phyloP scores from a whole-genome alignment of 2,797 vertebrate species.

The Anomalospiza imberbis region DNA sequence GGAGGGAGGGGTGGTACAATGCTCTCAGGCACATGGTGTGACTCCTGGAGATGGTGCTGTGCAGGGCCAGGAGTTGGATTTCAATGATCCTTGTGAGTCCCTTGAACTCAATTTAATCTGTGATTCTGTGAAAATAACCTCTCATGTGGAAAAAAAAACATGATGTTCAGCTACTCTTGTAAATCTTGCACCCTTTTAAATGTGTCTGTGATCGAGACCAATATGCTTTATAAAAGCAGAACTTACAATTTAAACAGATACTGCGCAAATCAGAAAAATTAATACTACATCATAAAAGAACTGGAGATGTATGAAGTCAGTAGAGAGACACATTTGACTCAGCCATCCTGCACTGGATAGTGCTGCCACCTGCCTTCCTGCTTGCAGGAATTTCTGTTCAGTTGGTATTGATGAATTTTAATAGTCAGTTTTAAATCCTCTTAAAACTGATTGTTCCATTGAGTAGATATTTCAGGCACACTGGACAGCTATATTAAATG shows the following conservation, averaged over 20 bases:
- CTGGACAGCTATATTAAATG: conserved; percentile 15
- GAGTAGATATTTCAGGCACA: background rate
- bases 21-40: too few species aligned
- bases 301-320: background rate
- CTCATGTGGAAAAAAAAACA: background rate
- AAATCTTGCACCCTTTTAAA: background rate
- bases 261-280: background rate
- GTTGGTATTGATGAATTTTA: background rate
- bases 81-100: fast-evolving
- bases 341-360: background rate
- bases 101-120: background rate
- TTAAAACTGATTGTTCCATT: conserved; percentile 1
- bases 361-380: background rate
- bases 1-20: too few species aligned
- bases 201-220: background rate
- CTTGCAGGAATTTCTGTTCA: background rate
- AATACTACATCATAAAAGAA: background rate
- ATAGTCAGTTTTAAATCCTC: background rate
- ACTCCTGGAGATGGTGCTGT: background rate
- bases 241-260: background rate
- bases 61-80: background rate
- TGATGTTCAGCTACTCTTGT: background rate
- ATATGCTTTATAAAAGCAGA: background rate
- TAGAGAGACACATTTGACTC: background rate
- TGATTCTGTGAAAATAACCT: background rate